Evolutionary conservation across 92 coral and sea anemone genomes (phyloP), one percentile per base, ranked within the genome.

Genomic region (Micromussa lordhowensis): DNA sequence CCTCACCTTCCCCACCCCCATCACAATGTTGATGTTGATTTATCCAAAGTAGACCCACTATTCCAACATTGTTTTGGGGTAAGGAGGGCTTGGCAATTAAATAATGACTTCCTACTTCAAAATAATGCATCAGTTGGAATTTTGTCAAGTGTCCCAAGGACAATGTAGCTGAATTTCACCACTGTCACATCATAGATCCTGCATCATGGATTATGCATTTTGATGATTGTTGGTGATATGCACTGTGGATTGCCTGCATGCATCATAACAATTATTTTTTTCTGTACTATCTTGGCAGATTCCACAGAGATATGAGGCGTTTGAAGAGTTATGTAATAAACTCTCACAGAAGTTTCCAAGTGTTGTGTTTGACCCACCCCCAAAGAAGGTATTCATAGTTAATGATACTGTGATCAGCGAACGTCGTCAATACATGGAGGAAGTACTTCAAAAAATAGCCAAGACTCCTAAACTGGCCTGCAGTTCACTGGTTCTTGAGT

Each of bases 401-500:
- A 97, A 81, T 80, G 99, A 96, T 29, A 35, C 92, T 77, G 94
- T 94, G 28, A 69, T 96, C 28, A 82, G 89, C 78, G 99, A 95
- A 57, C 94, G 98, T 2, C 91, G 95, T 40, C 90, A 83, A 18
- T 88, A 96, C 78, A 91, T 97, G 91, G 98, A 97, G 73, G 86
- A 89, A 22, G 94, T 97, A 3, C 82, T 97, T 74, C 91, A 90
- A 63, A 93, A 91, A 89, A 88, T 96, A 64, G 98, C 99, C 32
- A 83, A 87, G 74, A 97, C 98, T 59, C 99, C 98, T 18, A 97
- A 97, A 82, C 95, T 97, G 28, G 95, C 98, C 24, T 88, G 98
- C 81, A 94, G 98, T 71, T 94, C 98, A 21, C 68, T 89, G 69
- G 93, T 94, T 51, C 88, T 97, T 18, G 97, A 91, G 83, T 97